These are phyloP conservation scores for Polyodon spathula DNA, from an alignment of 2,113 vertebrate species.

Conservation along the genomic window DNA sequence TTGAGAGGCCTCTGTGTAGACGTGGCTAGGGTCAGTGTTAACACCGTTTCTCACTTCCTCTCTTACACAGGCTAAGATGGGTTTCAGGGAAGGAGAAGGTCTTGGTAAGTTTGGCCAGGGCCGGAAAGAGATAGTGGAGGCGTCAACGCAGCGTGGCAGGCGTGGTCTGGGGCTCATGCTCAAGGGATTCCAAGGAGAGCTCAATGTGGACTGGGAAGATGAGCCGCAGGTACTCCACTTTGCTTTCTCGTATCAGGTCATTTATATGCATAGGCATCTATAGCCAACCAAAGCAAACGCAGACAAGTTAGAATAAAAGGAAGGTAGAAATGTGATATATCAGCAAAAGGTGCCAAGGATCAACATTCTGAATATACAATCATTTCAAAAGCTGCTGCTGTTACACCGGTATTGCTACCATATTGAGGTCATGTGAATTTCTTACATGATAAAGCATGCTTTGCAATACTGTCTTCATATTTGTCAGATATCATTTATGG, in stretches of 20 bases:
- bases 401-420: too few species aligned
- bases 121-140: conserved; percentile 86
- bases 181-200: conserved; percentile 84
- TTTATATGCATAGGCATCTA: neutral
- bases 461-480: too few species aligned
- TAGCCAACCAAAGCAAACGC: too few species aligned
- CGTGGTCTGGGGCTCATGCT: conserved; percentile 86
- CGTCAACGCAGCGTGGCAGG: conserved; percentile 85
- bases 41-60: conserved; percentile 15
- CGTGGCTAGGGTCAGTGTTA: neutral
- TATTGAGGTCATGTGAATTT: too few species aligned
- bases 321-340: too few species aligned
- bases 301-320: too few species aligned
- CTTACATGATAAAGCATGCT: too few species aligned
- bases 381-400: too few species aligned
- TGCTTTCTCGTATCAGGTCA: neutral
- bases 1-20: neutral
- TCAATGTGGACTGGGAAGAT: conserved; percentile 85
- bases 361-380: too few species aligned
- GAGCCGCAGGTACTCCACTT: conserved; percentile 71
- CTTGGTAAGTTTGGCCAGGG: conserved; percentile 92
- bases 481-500: neutral
- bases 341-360: too few species aligned
- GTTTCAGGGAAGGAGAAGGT: conserved; percentile 88
- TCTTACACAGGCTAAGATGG: conserved; percentile 85